Percentiles rank a stretch among this genome's conserved stretches.
Evolutionary conservation across 2,797 vertebrate species (phyloP).

Genomic region (Dromococcyx pavoninus): DNA sequence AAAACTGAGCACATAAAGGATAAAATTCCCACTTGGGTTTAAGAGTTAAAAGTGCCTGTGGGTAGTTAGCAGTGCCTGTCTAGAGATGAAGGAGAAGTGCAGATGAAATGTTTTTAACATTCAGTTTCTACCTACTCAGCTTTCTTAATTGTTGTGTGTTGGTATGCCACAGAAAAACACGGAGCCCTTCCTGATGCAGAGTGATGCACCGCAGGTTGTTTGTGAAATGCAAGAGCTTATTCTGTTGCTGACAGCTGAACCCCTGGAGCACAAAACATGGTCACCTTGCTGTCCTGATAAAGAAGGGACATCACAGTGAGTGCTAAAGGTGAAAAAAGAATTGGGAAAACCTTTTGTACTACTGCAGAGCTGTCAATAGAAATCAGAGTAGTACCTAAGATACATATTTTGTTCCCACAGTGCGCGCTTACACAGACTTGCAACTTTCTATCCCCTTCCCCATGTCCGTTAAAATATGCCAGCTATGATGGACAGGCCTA

Average conservation of each 20-base stretch:
- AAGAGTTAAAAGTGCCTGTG: neutral
- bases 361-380: neutral
- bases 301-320: neutral
- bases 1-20: neutral
- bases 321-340: neutral
- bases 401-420: neutral
- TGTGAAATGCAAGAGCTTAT: accelerated
- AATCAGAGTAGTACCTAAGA: neutral
- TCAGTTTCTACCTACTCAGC: neutral
- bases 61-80: neutral
- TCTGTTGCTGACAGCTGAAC: neutral
- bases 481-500: neutral
- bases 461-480: neutral
- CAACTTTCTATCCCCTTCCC: neutral
- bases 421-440: neutral
- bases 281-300: neutral
- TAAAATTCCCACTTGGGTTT: neutral
- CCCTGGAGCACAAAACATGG: neutral
- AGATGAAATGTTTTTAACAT: neutral
- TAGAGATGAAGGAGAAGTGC: neutral
- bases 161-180: neutral
- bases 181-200: neutral
- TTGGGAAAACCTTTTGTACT: neutral
- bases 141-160: neutral
- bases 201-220: accelerated